Conservation (phyloP, 2,113 vertebrate species). For the Podocnemis expansa region DNA sequence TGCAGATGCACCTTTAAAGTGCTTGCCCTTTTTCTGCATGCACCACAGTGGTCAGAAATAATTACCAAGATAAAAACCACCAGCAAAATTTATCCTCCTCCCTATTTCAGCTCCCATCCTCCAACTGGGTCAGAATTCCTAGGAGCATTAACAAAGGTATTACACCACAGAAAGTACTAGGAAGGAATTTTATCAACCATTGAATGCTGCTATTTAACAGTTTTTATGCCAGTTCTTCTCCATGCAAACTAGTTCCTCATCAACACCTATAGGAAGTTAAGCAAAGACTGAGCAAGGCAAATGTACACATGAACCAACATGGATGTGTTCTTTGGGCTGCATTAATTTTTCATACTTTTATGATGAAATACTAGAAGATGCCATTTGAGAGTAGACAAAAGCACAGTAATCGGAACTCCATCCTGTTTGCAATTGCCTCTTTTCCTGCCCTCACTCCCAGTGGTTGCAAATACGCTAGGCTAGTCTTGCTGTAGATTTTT, state of each 20-base stretch:
- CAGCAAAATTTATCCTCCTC: not conserved
- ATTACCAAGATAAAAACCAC: not conserved
- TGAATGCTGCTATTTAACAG: not conserved
- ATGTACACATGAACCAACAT: not conserved
- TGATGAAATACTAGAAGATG: not conserved
- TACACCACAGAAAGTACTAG: not conserved
- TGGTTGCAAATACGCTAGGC: not conserved
- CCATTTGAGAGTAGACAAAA: not conserved
- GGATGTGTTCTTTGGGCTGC: not conserved
- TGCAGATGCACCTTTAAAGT: not conserved
- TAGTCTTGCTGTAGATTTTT: not conserved
- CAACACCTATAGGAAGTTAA: not conserved
- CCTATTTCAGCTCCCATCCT: not conserved
- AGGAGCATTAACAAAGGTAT: not conserved
- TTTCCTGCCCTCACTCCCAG: not conserved
- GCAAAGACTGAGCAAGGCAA: not conserved
- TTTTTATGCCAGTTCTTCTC: not conserved
- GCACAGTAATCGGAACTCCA: not conserved
- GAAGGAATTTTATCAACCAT: not conserved
- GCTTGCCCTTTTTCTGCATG: not conserved
- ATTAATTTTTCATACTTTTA: not conserved
- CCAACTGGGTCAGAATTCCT: not conserved
- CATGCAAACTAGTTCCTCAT: not conserved
- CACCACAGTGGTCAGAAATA: not conserved
- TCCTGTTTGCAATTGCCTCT: not conserved